Percentiles rank a stretch among this genome's conserved stretches.
Conservation (phyloP, 1,140 invertebrate species). For the Protaetia brevitarsis region DNA sequence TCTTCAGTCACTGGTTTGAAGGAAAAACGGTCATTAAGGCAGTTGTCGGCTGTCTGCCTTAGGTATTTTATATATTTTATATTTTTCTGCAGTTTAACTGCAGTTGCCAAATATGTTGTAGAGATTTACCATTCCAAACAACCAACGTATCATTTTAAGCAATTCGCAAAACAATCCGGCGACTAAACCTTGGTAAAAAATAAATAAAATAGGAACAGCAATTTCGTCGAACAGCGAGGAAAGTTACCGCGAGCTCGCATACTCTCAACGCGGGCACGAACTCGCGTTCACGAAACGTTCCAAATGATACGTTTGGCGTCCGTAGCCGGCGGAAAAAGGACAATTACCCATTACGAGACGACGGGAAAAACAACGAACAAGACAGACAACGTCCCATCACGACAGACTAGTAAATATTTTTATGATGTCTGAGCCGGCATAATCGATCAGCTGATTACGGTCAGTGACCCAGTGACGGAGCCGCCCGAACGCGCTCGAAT, state of each 20-base stretch:
- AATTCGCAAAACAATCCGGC: not conserved
- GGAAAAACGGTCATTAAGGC: no score
- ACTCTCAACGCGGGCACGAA: not conserved
- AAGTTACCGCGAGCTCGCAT: not conserved
- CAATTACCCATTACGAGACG: constrained; percentile 8
- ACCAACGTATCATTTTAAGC: not conserved
- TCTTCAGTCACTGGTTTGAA: no score
- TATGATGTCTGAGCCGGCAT: constrained; percentile 3
- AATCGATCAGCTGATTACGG: constrained; percentile 13
- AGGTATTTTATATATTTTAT: not conserved
- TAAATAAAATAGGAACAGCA: not conserved
- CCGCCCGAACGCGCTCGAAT: no score
- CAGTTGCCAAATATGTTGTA: not conserved
- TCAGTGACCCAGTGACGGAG: constrained; percentile 6
- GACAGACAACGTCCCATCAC: constrained; percentile 5
- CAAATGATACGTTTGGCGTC: not conserved
- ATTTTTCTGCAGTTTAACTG: not conserved
- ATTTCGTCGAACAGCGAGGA: not conserved
- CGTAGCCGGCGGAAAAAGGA: not conserved
- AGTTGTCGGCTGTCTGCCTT: no score
- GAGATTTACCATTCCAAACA: not conserved
- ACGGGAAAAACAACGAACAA: constrained; percentile 4
- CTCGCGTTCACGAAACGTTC: not conserved
- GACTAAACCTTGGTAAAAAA: not conserved
- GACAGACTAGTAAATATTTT: constrained; percentile 10